phyloP scores from a whole-genome alignment of 2,113 vertebrate species.

The Channa argus region DNA sequence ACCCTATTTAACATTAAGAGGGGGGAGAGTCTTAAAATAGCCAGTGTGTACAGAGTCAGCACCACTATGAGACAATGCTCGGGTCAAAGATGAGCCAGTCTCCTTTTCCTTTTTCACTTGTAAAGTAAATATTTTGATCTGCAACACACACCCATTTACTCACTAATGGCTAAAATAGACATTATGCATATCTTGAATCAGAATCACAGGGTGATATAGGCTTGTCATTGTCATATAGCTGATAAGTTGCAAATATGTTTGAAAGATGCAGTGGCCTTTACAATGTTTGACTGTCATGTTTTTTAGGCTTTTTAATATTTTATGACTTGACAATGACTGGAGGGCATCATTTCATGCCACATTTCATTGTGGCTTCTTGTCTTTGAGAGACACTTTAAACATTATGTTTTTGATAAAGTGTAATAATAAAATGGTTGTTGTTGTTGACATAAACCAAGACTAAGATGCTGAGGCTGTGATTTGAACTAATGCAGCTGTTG shows the following conservation, averaged over 20 bases:
- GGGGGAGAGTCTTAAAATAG: conserved; percentile 78
- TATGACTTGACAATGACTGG: not conserved
- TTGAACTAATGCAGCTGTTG: not conserved
- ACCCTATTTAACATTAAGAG: conserved; percentile 35
- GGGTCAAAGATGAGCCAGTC: conserved; percentile 81
- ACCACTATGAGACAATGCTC: conserved; percentile 77
- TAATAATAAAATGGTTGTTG: not conserved
- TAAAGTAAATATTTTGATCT: conserved; percentile 79
- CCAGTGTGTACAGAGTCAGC: conserved; percentile 70
- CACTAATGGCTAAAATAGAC: conserved; percentile 19
- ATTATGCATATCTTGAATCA: not conserved
- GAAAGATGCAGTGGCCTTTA: not conserved
- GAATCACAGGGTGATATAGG: not conserved
- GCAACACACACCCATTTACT: conserved; percentile 60
- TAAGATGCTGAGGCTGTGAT: not conserved
- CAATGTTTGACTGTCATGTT: not conserved
- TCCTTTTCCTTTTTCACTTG: conserved; percentile 77
- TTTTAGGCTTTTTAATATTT: not conserved
- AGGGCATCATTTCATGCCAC: not conserved
- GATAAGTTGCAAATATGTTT: conserved; percentile 4
- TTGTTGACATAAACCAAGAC: not conserved
- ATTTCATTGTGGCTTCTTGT: not conserved
- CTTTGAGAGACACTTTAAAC: conserved; percentile 5
- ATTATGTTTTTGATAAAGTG: not conserved
- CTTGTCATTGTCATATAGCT: conserved; percentile 1